Percentiles rank a stretch among this genome's conserved stretches.
phyloP scores from a whole-genome alignment of 2,113 vertebrate species.

The Varanus salvator region DNA sequence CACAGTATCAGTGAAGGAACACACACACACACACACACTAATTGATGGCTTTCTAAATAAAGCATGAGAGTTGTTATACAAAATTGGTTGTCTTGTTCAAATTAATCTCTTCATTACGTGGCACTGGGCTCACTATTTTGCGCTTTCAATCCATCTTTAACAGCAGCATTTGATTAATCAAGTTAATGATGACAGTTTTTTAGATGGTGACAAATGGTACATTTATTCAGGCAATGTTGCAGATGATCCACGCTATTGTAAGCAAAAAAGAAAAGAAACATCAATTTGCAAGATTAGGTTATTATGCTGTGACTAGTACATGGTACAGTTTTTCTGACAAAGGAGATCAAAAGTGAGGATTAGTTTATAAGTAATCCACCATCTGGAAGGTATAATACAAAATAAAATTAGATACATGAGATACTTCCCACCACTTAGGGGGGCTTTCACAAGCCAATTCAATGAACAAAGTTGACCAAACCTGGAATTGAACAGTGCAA shows the following conservation, averaged over 20 bases:
- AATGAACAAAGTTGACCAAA: slow-evolving; percentile 41
- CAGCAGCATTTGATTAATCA: slow-evolving; percentile 82
- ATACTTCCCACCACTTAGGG: slow-evolving; percentile 34
- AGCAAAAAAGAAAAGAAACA: slow-evolving; percentile 71
- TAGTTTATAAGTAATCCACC: slow-evolving; percentile 48
- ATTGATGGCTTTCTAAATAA: slow-evolving; percentile 84
- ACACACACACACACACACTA: slow-evolving; percentile 64
- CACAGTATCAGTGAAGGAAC: slow-evolving; percentile 74
- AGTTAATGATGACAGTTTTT: slow-evolving; percentile 80
- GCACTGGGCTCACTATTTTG: slow-evolving; percentile 77
- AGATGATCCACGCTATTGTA: slow-evolving; percentile 75
- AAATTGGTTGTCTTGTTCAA: slow-evolving; percentile 84
- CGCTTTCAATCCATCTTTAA: slow-evolving; percentile 81
- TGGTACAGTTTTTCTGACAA: slow-evolving; percentile 53
- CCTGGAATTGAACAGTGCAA: slow-evolving; percentile 40
- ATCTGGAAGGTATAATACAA: slow-evolving; percentile 54
- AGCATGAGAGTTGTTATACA: slow-evolving; percentile 74
- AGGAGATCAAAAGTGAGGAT: slow-evolving; percentile 57
- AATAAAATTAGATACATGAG: slow-evolving; percentile 38
- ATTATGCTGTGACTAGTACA: slow-evolving; percentile 59
- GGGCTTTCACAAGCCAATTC: slow-evolving; percentile 52
- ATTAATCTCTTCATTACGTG: slow-evolving; percentile 87
- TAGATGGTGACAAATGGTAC: slow-evolving; percentile 77
- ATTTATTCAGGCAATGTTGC: slow-evolving; percentile 73
- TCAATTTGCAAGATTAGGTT: slow-evolving; percentile 73